Percentiles rank a stretch among this genome's conserved stretches.
Conservation (phyloP, 53 echinoderm and acorn worm species). For the Zoroaster sp. region DNA sequence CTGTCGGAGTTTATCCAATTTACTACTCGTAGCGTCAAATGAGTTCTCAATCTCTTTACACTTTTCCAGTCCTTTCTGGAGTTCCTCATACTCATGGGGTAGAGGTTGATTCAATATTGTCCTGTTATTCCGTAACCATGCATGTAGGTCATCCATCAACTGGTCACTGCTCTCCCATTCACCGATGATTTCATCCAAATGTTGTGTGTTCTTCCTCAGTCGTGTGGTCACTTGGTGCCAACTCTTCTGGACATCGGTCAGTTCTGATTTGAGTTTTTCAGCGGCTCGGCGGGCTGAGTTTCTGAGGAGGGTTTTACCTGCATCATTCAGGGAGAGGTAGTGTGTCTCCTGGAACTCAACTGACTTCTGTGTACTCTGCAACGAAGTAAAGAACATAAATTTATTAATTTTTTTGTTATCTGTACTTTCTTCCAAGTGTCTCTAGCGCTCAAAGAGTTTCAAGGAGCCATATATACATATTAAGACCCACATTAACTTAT, state of each 20-base stretch:
- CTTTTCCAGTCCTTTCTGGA: conserved; percentile 70
- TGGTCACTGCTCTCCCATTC: conserved; percentile 83
- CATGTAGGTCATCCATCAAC: conserved; percentile 73
- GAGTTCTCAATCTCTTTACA: conserved; percentile 90
- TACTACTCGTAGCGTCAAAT: conserved; percentile 67
- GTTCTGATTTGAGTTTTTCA: conserved; percentile 71
- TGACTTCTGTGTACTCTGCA: conserved; percentile 74
- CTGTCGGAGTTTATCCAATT: conserved; percentile 78
- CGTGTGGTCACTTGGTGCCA: conserved; percentile 86
- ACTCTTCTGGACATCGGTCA: conserved; percentile 77
- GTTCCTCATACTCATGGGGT: conserved; percentile 77
- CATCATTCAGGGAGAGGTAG: conserved; percentile 84
- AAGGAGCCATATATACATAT: too few relatives aligned
- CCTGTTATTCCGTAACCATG: conserved; percentile 76
- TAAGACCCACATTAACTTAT: too few relatives aligned
- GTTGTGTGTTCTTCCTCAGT: conserved; percentile 59
- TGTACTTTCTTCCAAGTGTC: too few relatives aligned
- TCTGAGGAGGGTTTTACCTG: conserved; percentile 79
- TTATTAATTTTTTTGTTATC: background rate
- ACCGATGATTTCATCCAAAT: conserved; percentile 67
- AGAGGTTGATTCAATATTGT: conserved; percentile 58
- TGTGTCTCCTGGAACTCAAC: conserved; percentile 81
- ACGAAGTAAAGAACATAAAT: background rate
- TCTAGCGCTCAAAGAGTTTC: too few relatives aligned
- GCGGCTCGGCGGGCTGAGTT: conserved; percentile 78